A percentile compares a stretch with the other conserved stretches of the same genome.
phyloP scores from a whole-genome alignment of 2,888 invertebrate genomes.

The Ligdia adustata region DNA sequence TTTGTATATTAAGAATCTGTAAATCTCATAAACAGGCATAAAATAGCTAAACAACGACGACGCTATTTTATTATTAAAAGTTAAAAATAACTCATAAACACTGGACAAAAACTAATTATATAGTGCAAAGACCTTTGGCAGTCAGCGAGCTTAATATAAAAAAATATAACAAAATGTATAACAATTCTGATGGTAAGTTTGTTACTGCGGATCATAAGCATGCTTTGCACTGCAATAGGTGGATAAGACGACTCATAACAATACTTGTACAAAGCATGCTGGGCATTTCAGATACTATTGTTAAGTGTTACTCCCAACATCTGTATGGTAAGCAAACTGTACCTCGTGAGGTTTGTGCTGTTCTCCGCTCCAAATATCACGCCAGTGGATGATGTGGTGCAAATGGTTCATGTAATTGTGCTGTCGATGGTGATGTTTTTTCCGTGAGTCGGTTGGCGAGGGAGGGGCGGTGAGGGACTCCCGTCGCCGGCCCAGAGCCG shows the following conservation, averaged over 20 bases:
- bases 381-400: slow-evolving; percentile 77
- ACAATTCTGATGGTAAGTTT: slow-evolving; percentile 5
- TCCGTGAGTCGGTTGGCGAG: slow-evolving; percentile 76
- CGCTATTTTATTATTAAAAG: slow-evolving; percentile 13
- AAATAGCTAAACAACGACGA: too few relatives aligned
- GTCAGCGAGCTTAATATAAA: background rate
- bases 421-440: slow-evolving; percentile 64
- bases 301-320: slow-evolving; percentile 27
- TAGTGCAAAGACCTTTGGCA: slow-evolving; percentile 10
- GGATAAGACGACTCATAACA: slow-evolving; percentile 41
- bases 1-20: too few relatives aligned
- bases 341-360: slow-evolving; percentile 76
- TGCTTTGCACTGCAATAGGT: slow-evolving; percentile 30
- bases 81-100: slow-evolving; percentile 15
- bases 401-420: slow-evolving; percentile 77
- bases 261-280: slow-evolving; percentile 43
- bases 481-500: slow-evolving; percentile 52
- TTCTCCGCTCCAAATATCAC: slow-evolving; percentile 78
- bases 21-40: background rate
- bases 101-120: slow-evolving; percentile 7
- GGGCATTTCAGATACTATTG: slow-evolving; percentile 31
- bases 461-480: slow-evolving; percentile 78
- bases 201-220: slow-evolving; percentile 29
- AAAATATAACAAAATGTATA: background rate
- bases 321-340: slow-evolving; percentile 37